Conservation (phyloP, 2,113 vertebrate genomes). For the Antechinus flavipes region DNA sequence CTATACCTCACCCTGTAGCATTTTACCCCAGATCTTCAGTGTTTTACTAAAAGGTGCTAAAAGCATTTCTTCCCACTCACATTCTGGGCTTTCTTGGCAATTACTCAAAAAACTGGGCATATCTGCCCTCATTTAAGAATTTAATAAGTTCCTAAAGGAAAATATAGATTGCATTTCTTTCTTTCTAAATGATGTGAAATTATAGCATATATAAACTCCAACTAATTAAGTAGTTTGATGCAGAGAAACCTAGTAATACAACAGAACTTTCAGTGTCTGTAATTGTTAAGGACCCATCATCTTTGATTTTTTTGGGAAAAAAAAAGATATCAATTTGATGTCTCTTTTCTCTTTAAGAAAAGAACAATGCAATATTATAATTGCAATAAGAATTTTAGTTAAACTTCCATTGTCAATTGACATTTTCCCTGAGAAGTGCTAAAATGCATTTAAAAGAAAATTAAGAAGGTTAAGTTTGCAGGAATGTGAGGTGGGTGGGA, state of each 20-base stretch:
- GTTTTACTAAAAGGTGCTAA: not conserved
- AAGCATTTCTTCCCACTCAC: not conserved
- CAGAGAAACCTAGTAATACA: not conserved
- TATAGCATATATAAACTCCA: not conserved
- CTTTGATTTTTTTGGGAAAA: not conserved
- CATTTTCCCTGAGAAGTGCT: not conserved
- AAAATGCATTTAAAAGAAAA: not conserved
- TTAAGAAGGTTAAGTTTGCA: not conserved
- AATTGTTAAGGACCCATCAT: not conserved
- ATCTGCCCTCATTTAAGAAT: not conserved
- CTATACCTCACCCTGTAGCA: not conserved
- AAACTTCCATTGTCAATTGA: not conserved
- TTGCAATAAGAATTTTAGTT: not conserved
- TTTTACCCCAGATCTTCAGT: not conserved
- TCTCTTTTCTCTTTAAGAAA: not conserved
- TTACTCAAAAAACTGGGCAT: not conserved
- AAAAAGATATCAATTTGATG: not conserved
- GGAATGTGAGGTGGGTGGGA: not conserved
- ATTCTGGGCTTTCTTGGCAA: not conserved
- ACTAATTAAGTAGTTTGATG: not conserved
- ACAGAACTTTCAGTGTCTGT: not conserved
- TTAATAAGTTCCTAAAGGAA: not conserved
- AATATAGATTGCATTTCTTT: not conserved
- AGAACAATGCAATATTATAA: not conserved
- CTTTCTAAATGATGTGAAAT: not conserved